These are phyloP conservation scores for Crossocerus cetratus DNA, from an alignment of 2,888 invertebrate genomes.

Conservation along the genomic window DNA sequence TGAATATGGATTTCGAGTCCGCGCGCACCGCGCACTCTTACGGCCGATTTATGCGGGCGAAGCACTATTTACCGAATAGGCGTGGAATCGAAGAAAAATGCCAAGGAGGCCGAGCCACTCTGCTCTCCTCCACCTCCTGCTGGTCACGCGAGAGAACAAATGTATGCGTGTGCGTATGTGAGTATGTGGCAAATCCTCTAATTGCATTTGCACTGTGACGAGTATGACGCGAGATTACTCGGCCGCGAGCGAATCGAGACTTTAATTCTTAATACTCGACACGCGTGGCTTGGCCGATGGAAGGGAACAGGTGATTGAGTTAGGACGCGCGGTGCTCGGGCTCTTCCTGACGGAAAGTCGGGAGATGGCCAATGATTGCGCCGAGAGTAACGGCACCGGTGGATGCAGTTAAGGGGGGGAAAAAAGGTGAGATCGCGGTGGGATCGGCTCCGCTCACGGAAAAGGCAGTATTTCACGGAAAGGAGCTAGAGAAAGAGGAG, in stretches of 20 bases:
- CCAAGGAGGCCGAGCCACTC: too few species aligned
- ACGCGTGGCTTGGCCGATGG: too few species aligned
- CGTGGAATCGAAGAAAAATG: slow-evolving; percentile 53
- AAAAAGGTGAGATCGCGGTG: slow-evolving; percentile 43
- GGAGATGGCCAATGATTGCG: too few species aligned
- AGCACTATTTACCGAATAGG: slow-evolving; percentile 49
- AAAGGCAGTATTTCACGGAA: slow-evolving; percentile 36
- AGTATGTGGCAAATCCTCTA: slow-evolving; percentile 10
- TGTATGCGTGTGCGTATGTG: not conserved
- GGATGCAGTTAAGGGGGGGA: slow-evolving; percentile 17
- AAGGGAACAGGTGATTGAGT: too few species aligned
- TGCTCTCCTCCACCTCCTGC: slow-evolving; percentile 16
- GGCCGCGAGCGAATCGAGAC: not conserved
- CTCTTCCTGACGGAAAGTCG: not conserved
- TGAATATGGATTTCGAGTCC: slow-evolving; percentile 72
- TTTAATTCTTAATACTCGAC: too few species aligned
- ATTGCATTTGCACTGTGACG: slow-evolving; percentile 3
- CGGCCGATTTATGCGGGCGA: slow-evolving; percentile 52
- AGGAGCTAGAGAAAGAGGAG: slow-evolving; percentile 34
- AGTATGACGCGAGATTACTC: not conserved
- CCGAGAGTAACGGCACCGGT: too few species aligned
- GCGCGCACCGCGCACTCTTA: not conserved
- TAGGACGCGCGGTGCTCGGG: not conserved
- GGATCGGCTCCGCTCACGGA: slow-evolving; percentile 28
- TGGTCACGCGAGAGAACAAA: slow-evolving; percentile 28